Evolutionary conservation across 2,888 invertebrate genomes (phyloP).

Genomic region (Phanerotoma sp.): DNA sequence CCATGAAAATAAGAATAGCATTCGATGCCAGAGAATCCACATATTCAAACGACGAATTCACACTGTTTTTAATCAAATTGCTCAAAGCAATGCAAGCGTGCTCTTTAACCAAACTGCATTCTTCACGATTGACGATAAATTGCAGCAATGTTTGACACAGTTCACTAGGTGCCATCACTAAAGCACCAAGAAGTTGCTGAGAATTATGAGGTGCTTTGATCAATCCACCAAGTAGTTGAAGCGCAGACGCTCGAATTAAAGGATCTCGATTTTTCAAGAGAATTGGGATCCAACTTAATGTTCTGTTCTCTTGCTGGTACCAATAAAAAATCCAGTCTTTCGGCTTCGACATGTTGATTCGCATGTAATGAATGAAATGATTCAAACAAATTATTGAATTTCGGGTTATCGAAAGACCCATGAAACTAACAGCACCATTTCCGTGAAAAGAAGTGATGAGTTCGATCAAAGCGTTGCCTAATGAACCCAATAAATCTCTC

Average conservation of each 20-base stretch:
- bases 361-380: conserved; percentile 60
- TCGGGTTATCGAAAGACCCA: conserved; percentile 63
- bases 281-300: conserved; percentile 56
- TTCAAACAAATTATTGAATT: conserved; percentile 61
- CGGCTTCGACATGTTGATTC: conserved; percentile 42
- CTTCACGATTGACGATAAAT: conserved; percentile 54
- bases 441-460: conserved; percentile 61
- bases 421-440: conserved; percentile 60
- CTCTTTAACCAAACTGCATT: conserved; percentile 62
- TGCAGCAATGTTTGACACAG: conserved; percentile 45
- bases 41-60: conserved; percentile 43
- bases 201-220: conserved; percentile 48
- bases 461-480: conserved; percentile 58
- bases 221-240: conserved; percentile 60
- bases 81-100: conserved; percentile 61
- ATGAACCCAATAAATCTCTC: conserved; percentile 51
- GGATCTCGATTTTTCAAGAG: conserved; percentile 61
- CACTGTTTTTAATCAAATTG: conserved; percentile 56
- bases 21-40: conserved; percentile 45
- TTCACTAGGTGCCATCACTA: conserved; percentile 45
- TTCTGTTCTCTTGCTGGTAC: conserved; percentile 44
- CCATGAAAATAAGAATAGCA: conserved; percentile 44
- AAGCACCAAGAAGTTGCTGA: conserved; percentile 44
- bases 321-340: conserved; percentile 43
- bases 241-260: conserved; percentile 59